phyloP scores from a whole-genome alignment of 1,140 invertebrate species.

The Potamilus streckersoni region DNA sequence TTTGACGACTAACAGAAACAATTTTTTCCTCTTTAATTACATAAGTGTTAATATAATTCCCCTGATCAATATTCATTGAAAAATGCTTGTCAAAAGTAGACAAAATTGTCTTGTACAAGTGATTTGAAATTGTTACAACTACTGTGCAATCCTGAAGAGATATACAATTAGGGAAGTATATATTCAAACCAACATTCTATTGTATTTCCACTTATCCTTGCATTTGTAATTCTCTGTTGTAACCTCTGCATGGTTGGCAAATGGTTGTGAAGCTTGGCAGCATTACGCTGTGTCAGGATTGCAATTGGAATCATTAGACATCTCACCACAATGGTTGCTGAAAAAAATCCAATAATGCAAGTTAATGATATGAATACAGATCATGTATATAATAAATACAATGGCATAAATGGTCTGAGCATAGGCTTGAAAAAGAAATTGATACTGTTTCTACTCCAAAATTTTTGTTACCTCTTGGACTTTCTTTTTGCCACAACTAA shows the following conservation, averaged over 20 bases:
- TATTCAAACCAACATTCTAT: constrained; percentile 6
- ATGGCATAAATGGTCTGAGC: no score
- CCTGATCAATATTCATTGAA: background rate
- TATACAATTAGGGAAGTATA: no score
- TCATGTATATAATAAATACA: no score
- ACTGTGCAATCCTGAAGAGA: no score
- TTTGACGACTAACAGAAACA: no score
- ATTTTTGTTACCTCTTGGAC: no score
- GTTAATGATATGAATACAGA: no score
- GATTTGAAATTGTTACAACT: no score
- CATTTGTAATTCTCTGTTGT: constrained; percentile 4
- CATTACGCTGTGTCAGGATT: background rate
- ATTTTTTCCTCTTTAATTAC: no score
- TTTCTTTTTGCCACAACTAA: no score
- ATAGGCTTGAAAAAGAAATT: no score
- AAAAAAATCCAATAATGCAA: background rate
- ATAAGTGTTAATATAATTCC: background rate
- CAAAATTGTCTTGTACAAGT: background rate
- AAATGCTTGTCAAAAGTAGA: background rate
- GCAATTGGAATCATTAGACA: constrained; percentile 6
- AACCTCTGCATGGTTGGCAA: constrained; percentile 16
- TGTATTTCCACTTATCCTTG: constrained; percentile 4
- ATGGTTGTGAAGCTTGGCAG: constrained; percentile 9
- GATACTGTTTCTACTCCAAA: no score
- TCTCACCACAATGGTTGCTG: constrained; percentile 7